phyloP scores from a whole-genome alignment of 2,797 vertebrate genomes.

The Ispidina picta region DNA sequence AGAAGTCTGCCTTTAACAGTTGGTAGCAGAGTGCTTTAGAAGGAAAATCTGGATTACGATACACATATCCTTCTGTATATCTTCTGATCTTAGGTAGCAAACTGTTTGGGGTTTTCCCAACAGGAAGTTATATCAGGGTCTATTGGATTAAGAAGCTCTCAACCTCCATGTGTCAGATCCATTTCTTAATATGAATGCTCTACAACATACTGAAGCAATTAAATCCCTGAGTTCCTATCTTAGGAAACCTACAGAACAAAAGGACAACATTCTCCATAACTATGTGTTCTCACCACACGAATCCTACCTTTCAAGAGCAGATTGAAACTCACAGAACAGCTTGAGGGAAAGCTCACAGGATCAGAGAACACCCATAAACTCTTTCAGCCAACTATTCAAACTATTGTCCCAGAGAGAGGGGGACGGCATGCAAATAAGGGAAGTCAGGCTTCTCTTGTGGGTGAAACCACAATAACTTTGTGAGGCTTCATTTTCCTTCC shows the following conservation, averaged over 20 bases:
- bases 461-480: slow-evolving; percentile 47
- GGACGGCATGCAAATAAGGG: neutral
- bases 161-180: rapidly evolving
- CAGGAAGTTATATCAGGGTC: neutral
- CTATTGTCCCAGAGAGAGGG: neutral
- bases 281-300: neutral
- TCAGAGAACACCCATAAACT: neutral
- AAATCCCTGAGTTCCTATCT: neutral
- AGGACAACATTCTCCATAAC: neutral
- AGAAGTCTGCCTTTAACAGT: neutral
- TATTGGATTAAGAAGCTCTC: neutral
- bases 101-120: neutral
- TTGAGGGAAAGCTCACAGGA: neutral
- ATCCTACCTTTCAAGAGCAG: neutral
- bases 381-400: neutral
- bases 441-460: slow-evolving; percentile 6
- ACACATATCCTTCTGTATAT: neutral
- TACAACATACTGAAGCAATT: neutral
- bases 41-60: neutral
- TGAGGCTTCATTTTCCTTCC: slow-evolving; percentile 31
- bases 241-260: neutral
- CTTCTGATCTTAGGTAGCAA: neutral
- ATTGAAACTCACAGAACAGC: neutral
- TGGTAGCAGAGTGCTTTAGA: neutral
- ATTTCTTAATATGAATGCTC: neutral